Conservation (phyloP, 1,140 invertebrate genomes). For the Notospermus geniculatus region DNA sequence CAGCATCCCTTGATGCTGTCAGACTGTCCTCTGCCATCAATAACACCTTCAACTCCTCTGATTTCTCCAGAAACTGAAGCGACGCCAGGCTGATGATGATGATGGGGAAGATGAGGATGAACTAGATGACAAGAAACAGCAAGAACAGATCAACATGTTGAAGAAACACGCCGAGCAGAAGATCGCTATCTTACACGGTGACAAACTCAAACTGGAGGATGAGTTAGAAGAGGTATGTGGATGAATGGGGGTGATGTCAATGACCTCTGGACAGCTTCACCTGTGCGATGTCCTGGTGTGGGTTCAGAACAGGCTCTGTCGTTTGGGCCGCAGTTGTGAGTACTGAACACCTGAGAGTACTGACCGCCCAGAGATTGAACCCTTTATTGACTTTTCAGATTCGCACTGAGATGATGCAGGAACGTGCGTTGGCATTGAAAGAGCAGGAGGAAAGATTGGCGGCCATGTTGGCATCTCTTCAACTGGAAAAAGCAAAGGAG, state of each 20-base stretch:
- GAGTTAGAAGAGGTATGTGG: constrained; percentile 42
- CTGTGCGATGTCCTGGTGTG: too few relatives aligned
- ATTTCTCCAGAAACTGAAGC: constrained; percentile 8
- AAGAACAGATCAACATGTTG: constrained; percentile 36
- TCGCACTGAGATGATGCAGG: constrained; percentile 47
- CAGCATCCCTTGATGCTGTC: too few relatives aligned
- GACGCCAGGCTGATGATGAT: constrained; percentile 11
- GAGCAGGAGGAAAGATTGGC: constrained; percentile 50
- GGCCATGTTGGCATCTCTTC: constrained; percentile 44
- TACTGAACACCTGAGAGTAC: too few relatives aligned
- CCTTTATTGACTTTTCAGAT: constrained; percentile 39
- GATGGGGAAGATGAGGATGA: constrained; percentile 43
- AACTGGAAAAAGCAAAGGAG: constrained; percentile 52
- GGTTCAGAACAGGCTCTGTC: too few relatives aligned
- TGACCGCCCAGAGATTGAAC: too few relatives aligned
- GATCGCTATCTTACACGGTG: constrained; percentile 43
- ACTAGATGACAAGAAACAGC: constrained; percentile 36
- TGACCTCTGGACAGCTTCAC: too few relatives aligned
- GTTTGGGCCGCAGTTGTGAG: too few relatives aligned
- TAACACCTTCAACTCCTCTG: not conserved
- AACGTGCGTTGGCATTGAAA: constrained; percentile 44
- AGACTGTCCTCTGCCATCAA: too few relatives aligned
- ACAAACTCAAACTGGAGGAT: constrained; percentile 44
- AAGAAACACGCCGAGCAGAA: constrained; percentile 47
- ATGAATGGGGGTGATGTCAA: constrained; percentile 5